phyloP scores from a whole-genome alignment of 1,140 invertebrate genomes.

The Lepidurus apus region DNA sequence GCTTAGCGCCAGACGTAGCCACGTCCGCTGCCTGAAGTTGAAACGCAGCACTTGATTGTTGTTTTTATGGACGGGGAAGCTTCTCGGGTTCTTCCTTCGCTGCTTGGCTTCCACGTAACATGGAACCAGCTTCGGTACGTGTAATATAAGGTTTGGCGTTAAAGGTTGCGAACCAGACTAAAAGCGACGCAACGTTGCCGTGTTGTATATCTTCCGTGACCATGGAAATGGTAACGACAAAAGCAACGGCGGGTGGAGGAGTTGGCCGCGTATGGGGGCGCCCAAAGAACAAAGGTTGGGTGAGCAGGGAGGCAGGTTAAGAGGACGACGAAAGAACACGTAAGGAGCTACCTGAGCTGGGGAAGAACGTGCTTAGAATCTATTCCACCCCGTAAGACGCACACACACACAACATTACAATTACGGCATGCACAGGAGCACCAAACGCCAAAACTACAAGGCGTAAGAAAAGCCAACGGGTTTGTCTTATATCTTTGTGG shows the following conservation, averaged over 20 bases:
- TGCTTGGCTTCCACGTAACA: too few species aligned
- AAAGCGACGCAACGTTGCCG: not conserved
- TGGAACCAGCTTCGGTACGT: too few species aligned
- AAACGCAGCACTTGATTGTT: not conserved
- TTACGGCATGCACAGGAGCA: not conserved
- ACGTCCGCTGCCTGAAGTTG: not conserved
- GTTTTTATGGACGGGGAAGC: not conserved
- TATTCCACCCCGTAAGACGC: not conserved
- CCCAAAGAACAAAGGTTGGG: not conserved
- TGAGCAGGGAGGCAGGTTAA: not conserved
- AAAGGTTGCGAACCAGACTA: too few species aligned
- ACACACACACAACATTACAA: not conserved
- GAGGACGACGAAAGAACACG: too few species aligned
- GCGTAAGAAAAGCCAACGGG: not conserved
- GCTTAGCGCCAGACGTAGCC: conserved; percentile 10
- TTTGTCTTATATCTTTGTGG: too few species aligned
- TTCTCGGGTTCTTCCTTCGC: too few species aligned
- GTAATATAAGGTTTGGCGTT: too few species aligned
- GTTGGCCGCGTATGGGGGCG: not conserved
- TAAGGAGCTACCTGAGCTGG: not conserved
- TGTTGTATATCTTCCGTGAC: conserved; percentile 14
- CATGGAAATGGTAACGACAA: not conserved
- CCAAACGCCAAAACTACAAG: not conserved
- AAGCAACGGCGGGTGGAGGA: not conserved
- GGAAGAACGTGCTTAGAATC: conserved; percentile 7